Base-by-base conservation (phyloP, 1,140 invertebrate species). In the Drosophila eugracilis region DNA sequence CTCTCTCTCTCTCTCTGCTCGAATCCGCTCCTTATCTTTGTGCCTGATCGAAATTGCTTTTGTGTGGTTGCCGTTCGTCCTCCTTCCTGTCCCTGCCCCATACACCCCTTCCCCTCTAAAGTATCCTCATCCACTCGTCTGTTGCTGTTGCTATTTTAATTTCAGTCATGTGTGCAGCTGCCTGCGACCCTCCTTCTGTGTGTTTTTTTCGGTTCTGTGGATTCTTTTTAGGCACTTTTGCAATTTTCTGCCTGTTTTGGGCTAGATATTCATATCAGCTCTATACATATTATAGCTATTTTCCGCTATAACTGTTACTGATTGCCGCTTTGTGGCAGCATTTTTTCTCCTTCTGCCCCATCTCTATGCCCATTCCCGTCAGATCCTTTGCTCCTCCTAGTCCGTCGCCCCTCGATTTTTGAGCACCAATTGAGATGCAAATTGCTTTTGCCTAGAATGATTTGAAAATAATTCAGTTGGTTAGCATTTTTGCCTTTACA, bases 41-140 rank as follows among this genome's bases (percentile, higher is more conserved):
- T 57, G 78, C 75, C 83, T 86, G 83, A 86, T 86, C 83, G 83
- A 86, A 86, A 86, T 88, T 86, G 83, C 81, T 86, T 86, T 86
- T 86, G 81, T 75, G 73, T 81, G 81, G 77, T 86, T 85, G 76
- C 72, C 63, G 49, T 36, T 42, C 52, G 10, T 41, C 24, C 42
- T 28, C n/a, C 21, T 17, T 34, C n/a, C 36, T 34, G 4, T 4
- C 4, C 7, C 30, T 12, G 3, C 32, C 32, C 32, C 32, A 7
- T 6, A n/a, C 14, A 1, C 36, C 6, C 6, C 14, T 15, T 6
- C 19, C 2, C 12, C 41, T n/a, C 41, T 6, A 22, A 7, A 5
- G 24, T 9, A 24, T n/a, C n/a, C 41, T 9, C 41, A 22, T 42
- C 41, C 4, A 9, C 42, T 45, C 6, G 21, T 12, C 42, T 50